Evolutionary conservation across 2,888 invertebrate genomes (phyloP).

Genomic region (Lacanobia oleracea): DNA sequence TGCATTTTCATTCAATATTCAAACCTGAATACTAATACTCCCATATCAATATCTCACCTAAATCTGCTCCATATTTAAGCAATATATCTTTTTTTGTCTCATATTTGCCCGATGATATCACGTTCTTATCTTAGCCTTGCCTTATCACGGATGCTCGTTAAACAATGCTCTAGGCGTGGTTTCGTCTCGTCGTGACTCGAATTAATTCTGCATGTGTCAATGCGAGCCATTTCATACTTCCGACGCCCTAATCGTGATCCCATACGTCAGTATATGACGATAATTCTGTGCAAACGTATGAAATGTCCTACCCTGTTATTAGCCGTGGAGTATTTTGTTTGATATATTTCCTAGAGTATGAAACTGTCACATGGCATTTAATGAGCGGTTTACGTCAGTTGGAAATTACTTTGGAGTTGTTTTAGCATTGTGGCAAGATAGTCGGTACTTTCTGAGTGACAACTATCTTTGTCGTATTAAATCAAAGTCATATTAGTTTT

Average conservation of each 20-base stretch:
- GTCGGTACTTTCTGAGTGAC: conserved; percentile 10
- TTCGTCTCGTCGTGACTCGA: conserved; percentile 83
- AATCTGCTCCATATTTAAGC: conserved; percentile 33
- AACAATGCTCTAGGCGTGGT: conserved; percentile 86
- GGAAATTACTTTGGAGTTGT: conserved; percentile 35
- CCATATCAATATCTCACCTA: neutral
- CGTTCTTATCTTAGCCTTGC: conserved; percentile 76
- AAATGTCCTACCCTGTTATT: conserved; percentile 60
- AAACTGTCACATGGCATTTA: conserved; percentile 53
- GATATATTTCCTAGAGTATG: conserved; percentile 58
- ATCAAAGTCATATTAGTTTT: too few species aligned
- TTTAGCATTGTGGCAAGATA: conserved; percentile 15
- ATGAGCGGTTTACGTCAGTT: conserved; percentile 27
- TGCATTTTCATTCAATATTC: conserved; percentile 37
- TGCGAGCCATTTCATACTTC: conserved; percentile 80
- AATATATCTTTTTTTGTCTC: conserved; percentile 46
- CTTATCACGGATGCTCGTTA: conserved; percentile 83
- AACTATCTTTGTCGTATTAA: conserved; percentile 7
- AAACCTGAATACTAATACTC: conserved; percentile 22
- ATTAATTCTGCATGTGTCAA: conserved; percentile 86
- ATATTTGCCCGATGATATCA: conserved; percentile 80
- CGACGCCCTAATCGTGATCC: conserved; percentile 81
- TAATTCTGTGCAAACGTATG: conserved; percentile 60
- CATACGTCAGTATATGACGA: conserved; percentile 60
- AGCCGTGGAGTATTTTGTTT: conserved; percentile 46